A percentile compares a stretch with the other conserved stretches of the same genome.
Conservation (phyloP, 2,797 vertebrate genomes). For the Parambassis ranga region DNA sequence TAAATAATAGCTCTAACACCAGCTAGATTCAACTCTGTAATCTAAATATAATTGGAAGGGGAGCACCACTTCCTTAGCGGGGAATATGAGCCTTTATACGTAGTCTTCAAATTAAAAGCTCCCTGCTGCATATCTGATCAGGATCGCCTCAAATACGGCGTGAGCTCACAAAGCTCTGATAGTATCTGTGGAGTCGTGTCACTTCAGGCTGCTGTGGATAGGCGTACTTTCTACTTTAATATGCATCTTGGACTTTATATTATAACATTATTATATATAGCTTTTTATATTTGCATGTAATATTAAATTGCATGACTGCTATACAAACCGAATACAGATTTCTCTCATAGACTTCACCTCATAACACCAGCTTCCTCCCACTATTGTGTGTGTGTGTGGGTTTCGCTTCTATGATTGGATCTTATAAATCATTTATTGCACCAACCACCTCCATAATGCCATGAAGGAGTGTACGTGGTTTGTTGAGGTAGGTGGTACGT, state of each 20-base stretch:
- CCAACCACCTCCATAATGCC: too few relatives aligned
- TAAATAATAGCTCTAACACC: slow-evolving; percentile 62
- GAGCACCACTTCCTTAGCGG: slow-evolving; percentile 53
- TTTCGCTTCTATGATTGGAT: neutral
- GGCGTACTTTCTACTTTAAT: neutral
- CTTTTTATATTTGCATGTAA: slow-evolving; percentile 4
- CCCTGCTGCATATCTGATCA: slow-evolving; percentile 49
- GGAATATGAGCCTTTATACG: slow-evolving; percentile 53
- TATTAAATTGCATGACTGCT: neutral
- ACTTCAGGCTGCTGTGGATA: slow-evolving; percentile 1
- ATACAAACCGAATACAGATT: neutral
- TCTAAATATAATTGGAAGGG: slow-evolving; percentile 72
- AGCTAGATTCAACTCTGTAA: slow-evolving; percentile 56
- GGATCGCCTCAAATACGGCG: slow-evolving; percentile 4
- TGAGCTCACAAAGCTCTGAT: slow-evolving; percentile 14
- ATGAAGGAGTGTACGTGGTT: too few relatives aligned
- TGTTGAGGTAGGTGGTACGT: too few relatives aligned
- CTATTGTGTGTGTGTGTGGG: neutral
- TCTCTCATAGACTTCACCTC: neutral
- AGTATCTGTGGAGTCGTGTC: slow-evolving; percentile 8
- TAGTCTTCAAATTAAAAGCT: slow-evolving; percentile 57
- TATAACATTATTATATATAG: neutral
- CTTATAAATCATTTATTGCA: neutral
- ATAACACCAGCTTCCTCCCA: neutral
- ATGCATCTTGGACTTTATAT: slow-evolving; percentile 1